Evolutionary conservation across 2,888 invertebrate species (phyloP), one percentile per base, ranked within the genome.

Genomic region (Cataglyphis albicans): DNA sequence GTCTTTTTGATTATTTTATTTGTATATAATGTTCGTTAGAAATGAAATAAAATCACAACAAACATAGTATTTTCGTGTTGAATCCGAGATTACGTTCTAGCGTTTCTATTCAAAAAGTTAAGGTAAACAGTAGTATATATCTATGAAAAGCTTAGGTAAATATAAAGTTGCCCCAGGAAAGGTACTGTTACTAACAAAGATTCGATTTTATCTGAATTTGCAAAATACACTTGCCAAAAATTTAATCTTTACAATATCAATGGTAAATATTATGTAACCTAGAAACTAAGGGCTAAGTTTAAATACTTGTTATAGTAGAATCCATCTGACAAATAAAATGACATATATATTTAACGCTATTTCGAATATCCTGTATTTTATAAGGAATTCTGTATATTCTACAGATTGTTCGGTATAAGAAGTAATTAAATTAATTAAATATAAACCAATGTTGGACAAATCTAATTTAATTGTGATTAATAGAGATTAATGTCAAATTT

Each of bases 381-480:
- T 52, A n/a, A n/a, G 7, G 12, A 18, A 52, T 52, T 65, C 25
- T 41, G 7, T 59, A 29, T n/a, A 3, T 75, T 38, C 38, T 35
- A 5, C 3, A 59, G 21, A 10, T 67, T 67, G 15, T 57, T 6
- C 21, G 5, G 18, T 18, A n/a, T 3, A 68, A 41, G 9, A 68
- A 41, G 9, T 61, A 61, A 70, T 78, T 32, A 59, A 72, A 72
- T 80, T 59, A 59, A 80, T 72, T 72, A 25, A 21, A 61, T 80
- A 72, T 70, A 61, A 80, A 70, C 10, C 32, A 12, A 44, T n/a
- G 18, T 80, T 32, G 21, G 25, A 59, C 18, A 70, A 35, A 72
- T 78, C 61, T 44, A 78, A 61, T 59, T 44, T 32, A 48, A 32
- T 12, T 61, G 35, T 44, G 32, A 29, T 48, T 59, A 21, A 21